Base-by-base conservation (phyloP, 2,888 invertebrate genomes). In the Chelonus formosanus region DNA sequence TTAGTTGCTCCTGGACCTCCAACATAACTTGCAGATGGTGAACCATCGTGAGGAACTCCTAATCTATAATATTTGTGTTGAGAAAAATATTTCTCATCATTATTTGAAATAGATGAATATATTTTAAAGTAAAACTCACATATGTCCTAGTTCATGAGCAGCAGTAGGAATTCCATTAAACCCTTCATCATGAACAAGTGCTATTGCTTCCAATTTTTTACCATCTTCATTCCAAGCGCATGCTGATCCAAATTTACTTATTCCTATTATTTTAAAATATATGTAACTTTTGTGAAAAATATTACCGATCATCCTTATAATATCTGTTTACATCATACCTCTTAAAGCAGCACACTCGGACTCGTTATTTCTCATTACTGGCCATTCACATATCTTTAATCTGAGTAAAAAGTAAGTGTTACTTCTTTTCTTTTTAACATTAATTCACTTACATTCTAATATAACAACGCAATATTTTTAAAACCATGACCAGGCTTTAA, bases 1-100 rank as follows among this genome's bases (percentile, higher is more conserved):
- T 61, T 34, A 35, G 54, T 36, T 3, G 67, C 69, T 8, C 69
- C 67, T 5, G 68, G 71, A 7, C 67, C 70, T 34, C 71, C 68
- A 34, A 71, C 60, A 54, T 70, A 70, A 5, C 47, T 8, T 34
- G 55, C 40, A 34, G 69, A 69, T 6, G 67, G 54, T 20, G 68
- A 65, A 7, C 69, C 71, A 58, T 70, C 69, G 52, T 69, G 69
- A 3, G 69, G 69, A 35, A 69, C 69, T 10, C 69, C 69, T 8
- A 69, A 62, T 43, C 67, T 69, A 7, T 8, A 47, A 40, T 34
- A 50, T 53, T 35, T 48, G 58, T 56, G 20, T 20, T 20, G 20
- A 20, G 20, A 20, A 20, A 20, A 20, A 20, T 20, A 20, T 20
- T 20, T 20, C 20, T 20, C 2, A 20, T 20, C 20, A 20, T 20